A percentile compares a stretch with the other conserved stretches of the same genome.
Conservation (phyloP, 2,797 vertebrate species). For the Knipowitschia caucasica region DNA sequence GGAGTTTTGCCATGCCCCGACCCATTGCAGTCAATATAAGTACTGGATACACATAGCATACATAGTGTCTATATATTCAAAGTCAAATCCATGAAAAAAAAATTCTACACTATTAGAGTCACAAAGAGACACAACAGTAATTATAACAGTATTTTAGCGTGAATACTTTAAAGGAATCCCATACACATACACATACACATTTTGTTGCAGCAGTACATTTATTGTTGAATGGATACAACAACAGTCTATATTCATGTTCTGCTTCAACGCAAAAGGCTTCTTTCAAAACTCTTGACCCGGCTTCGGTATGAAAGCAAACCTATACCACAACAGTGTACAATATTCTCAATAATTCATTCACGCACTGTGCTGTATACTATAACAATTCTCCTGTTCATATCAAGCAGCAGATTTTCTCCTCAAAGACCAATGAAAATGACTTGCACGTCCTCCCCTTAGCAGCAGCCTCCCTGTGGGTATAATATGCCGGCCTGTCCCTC, state of each 20-base stretch:
- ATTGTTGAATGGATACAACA: no score
- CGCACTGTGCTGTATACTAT: constrained; percentile 22
- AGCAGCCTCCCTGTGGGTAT: constrained; percentile 20
- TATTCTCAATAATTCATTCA: constrained; percentile 21
- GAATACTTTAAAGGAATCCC: no score
- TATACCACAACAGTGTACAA: constrained; percentile 16
- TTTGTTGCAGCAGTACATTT: no score
- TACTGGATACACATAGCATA: no score
- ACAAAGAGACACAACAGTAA: no score
- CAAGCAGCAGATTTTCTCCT: constrained; percentile 13
- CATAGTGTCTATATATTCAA: no score
- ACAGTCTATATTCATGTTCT: constrained; percentile 6
- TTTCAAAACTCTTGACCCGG: constrained; percentile 24
- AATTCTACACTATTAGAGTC: no score
- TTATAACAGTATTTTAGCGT: no score
- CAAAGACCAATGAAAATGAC: not conserved
- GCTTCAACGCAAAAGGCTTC: constrained; percentile 14
- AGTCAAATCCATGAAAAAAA: no score
- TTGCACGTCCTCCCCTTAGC: constrained; percentile 7
- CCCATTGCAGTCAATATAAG: no score
- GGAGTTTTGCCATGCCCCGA: no score
- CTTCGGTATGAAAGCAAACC: constrained; percentile 23
- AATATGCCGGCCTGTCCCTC: constrained; percentile 13
- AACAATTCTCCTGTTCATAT: not conserved
- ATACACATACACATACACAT: no score